Base-by-base conservation (phyloP, 2,888 invertebrate genomes). In the Drosophila siamana region DNA sequence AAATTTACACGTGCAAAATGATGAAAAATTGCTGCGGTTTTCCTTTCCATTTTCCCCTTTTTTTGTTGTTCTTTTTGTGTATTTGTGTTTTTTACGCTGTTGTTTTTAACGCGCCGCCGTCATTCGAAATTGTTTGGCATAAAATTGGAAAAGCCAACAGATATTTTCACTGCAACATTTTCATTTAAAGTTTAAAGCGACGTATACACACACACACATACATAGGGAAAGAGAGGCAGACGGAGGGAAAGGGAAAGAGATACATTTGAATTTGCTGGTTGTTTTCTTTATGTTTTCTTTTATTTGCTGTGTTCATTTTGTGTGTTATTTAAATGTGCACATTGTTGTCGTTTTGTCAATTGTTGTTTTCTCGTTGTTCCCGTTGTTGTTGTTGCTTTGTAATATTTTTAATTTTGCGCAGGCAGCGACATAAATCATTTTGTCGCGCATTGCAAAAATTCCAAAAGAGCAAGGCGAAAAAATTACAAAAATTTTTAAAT, bases 1-100 rank as follows among this genome's bases (percentile, higher is more conserved):
- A 89, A 89, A 89, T 89, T 90, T 89, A 89, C 89, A 89, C 90
- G 87, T 90, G 89, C 88, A 90, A 90, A 89, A 90, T 90, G 90
- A 89, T 84, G 90, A 89, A 89, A 89, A 89, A 89, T 90, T 89
- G 90, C 89, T 89, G 89, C 84, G 90, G 90, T 89, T 89, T 80
- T 72, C 54, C 52, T 69, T 50, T 7, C 38, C 15, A 8, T 33
- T 59, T 73, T 63, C 54, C 41, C 24, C 26, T 16, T 19, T 55
- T 59, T 30, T 11, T 48, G 22, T 48, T 40, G 26, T 56, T 52
- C 36, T n/a, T 54, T 46, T 62, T 33, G 28, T 28, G 28, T 28
- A 33, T 41, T 62, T 52, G 47, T 59, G 64, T 61, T 43, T 13
- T 19, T 44, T 6, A 22, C 26, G 26, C 38, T 46, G 24, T 50